Base-by-base conservation (phyloP, 92 coral and sea anemone genomes). In the Ricordea florida region DNA sequence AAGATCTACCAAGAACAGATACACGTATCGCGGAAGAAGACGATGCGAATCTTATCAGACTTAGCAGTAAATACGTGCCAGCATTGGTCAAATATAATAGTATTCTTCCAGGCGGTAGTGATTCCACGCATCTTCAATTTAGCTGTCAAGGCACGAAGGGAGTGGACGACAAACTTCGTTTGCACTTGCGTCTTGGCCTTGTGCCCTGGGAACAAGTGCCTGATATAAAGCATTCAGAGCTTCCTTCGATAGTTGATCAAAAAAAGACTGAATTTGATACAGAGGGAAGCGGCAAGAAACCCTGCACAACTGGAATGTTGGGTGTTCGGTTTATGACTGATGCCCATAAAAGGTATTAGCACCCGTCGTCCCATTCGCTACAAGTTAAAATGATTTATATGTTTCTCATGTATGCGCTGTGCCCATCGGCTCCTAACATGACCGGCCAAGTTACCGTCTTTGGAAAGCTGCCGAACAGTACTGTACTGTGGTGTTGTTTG, bases 281-380 rank as follows among this genome's bases (percentile, higher is more conserved):
- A 1, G 18, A 53, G 24, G 37, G 15, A 11, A 23, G 26, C 37
- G n/a, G 9, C 5, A 28, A 25, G 65, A 40, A 38, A 14, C 8
- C 26, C 35, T 70, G 77, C 65, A 37, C 55, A 14, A 70, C 77
- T 27, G 53, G 22, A 29, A 74, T 82, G 82, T 47, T 82, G 37
- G 89, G 96, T 51, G 28, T 51, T 65, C 79, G 58, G 36, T 90
- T 90, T 48, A 86, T 66, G 34, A 86, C 50, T 13, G 89, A 82
- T 6, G 92, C 96, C 14, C 92, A 90, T 53, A 41, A 23, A 69
- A 87, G 80, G 96, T 90, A 81, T n/a, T n/a, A n/a, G n/a, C n/a
- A n/a, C n/a, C n/a, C n/a, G n/a, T n/a, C 24, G 68, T 78, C 42
- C 1, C 0, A 11, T 22, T 46, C 15, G 7, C 53, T 46, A 27